Percentiles rank a stretch among this genome's conserved stretches.
Evolutionary conservation across 1,140 invertebrate genomes (phyloP).

Genomic region (Goniozus legneri): DNA sequence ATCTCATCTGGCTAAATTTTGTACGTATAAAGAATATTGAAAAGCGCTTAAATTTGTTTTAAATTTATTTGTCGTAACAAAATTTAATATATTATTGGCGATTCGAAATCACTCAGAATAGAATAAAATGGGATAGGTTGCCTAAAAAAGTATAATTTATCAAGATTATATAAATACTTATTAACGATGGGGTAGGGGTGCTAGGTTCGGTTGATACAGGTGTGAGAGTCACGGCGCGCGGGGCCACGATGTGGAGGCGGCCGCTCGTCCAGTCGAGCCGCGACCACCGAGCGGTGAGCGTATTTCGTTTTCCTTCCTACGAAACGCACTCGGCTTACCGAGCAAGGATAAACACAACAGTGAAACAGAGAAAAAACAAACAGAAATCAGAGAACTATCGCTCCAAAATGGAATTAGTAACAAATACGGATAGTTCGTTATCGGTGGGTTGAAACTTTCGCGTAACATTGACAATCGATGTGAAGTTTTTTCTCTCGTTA

Average conservation of each 20-base stretch:
- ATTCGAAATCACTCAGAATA: too few relatives aligned
- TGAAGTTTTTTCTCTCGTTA: not conserved
- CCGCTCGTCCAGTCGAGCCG: conserved; percentile 39
- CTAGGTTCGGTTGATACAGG: conserved; percentile 24
- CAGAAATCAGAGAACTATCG: not conserved
- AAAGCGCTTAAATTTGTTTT: too few relatives aligned
- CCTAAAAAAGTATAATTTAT: too few relatives aligned
- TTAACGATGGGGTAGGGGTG: conserved; percentile 23
- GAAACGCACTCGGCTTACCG: conserved; percentile 4
- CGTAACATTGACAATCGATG: not conserved
- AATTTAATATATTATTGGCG: too few relatives aligned
- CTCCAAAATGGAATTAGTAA: too few relatives aligned
- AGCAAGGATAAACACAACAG: not conserved
- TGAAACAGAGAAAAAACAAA: not conserved
- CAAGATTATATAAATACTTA: too few relatives aligned
- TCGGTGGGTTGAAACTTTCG: too few relatives aligned
- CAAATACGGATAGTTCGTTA: too few relatives aligned
- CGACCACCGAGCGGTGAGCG: conserved; percentile 36
- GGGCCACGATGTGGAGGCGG: conserved; percentile 31
- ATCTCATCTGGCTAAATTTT: too few relatives aligned
- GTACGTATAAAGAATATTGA: too few relatives aligned
- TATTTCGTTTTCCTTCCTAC: conserved; percentile 14
- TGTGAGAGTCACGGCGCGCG: conserved; percentile 27
- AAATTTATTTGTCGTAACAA: too few relatives aligned
- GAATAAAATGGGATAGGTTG: too few relatives aligned